Percentiles rank a stretch among this genome's conserved stretches.
phyloP scores from a whole-genome alignment of 2,797 vertebrate species.

The Enteromius fasciolatus region DNA sequence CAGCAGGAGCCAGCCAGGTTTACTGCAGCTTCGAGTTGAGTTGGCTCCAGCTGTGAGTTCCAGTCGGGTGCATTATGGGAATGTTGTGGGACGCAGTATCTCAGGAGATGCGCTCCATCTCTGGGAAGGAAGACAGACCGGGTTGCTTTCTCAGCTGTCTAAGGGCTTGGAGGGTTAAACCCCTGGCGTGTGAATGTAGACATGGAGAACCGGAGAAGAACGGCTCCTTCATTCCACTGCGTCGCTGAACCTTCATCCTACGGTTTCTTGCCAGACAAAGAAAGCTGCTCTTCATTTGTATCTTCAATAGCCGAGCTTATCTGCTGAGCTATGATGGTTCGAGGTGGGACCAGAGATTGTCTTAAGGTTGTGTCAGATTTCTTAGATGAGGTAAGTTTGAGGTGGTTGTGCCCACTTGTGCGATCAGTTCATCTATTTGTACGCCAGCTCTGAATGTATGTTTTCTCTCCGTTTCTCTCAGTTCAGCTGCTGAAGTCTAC shows the following conservation, averaged over 20 bases:
- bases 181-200: slow-evolving; percentile 63
- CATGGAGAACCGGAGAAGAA: slow-evolving; percentile 67
- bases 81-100: slow-evolving; percentile 43
- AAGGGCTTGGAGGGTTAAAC: slow-evolving; percentile 76
- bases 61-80: slow-evolving; percentile 45
- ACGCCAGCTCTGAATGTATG: slow-evolving; percentile 22
- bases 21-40: slow-evolving; percentile 8
- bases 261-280: slow-evolving; percentile 63
- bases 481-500: slow-evolving; percentile 91
- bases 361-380: neutral
- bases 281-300: slow-evolving; percentile 54
- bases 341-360: slow-evolving; percentile 62
- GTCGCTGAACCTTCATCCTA: slow-evolving; percentile 61
- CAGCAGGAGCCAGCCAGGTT: neutral
- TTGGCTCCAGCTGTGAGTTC: slow-evolving; percentile 19
- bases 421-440: too few relatives aligned
- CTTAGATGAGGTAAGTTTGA: neutral
- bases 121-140: slow-evolving; percentile 61
- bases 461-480: slow-evolving; percentile 64
- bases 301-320: neutral
- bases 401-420: neutral
- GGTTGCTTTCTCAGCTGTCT: slow-evolving; percentile 78
- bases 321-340: slow-evolving; percentile 67
- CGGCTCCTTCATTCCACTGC: slow-evolving; percentile 62
- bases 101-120: slow-evolving; percentile 22